Conservation (phyloP, 2,797 vertebrate species). For the Stomatorhinus walkeri region DNA sequence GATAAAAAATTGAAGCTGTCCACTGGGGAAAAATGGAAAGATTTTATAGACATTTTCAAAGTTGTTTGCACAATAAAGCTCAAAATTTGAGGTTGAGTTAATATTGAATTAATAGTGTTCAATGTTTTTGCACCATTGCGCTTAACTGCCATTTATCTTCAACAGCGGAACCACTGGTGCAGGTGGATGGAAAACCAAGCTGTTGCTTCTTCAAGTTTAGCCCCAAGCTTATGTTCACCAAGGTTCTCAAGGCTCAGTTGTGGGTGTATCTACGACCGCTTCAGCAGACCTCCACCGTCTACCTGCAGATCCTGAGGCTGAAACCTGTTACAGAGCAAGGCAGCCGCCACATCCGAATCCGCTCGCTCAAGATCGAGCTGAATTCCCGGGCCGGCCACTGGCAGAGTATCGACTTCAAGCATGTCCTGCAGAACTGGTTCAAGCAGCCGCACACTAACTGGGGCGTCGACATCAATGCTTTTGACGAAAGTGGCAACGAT, state of each 20-base stretch:
- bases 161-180: constrained; percentile 86
- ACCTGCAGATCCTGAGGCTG: constrained; percentile 92
- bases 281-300: constrained; percentile 90
- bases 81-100: neutral
- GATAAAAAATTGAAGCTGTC: neutral
- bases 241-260: constrained; percentile 95
- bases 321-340: constrained; percentile 89
- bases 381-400: constrained; percentile 88
- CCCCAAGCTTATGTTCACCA: constrained; percentile 98
- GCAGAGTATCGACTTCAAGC: constrained; percentile 99
- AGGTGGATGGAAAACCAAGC: constrained; percentile 89
- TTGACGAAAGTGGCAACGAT: constrained; percentile 92
- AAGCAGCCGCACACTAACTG: constrained; percentile 98
- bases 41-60: neutral
- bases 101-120: neutral
- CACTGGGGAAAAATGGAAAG: neutral
- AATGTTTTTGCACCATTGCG: neutral
- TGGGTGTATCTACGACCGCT: constrained; percentile 96
- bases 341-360: constrained; percentile 93
- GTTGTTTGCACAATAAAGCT: neutral
- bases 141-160: constrained; percentile 27
- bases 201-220: constrained; percentile 99
- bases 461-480: constrained; percentile 98
- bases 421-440: constrained; percentile 98
- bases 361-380: constrained; percentile 94